Base-by-base conservation (phyloP, 2,888 invertebrate genomes). In the Oligia fasciuncula region DNA sequence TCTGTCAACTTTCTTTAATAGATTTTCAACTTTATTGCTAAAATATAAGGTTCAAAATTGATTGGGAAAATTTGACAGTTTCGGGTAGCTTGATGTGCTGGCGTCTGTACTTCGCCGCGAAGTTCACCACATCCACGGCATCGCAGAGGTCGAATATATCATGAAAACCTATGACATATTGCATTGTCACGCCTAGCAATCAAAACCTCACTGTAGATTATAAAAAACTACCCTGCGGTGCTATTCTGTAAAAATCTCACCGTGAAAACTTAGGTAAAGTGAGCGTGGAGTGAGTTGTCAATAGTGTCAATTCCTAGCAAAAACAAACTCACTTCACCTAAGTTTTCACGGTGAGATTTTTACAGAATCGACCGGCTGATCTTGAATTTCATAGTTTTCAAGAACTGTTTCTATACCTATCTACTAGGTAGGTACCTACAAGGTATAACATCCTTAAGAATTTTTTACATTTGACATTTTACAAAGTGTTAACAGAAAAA, bases 401-500 rank as follows among this genome's bases (percentile, higher is more conserved):
- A 11, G 14, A 63, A 76, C 1, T 63, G 35, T 8, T 29, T 62
- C 14, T 17, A 3, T 17, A 57, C 57, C 54, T 35, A 19, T 17
- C 1, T 40, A 40, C 17, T 35, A 43, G 9, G 3, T 35, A 3
- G 35, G 35, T 35, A 35, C 35, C 2, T 46, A 77, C 29, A 67
- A 74, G 17, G 11, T 19, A 14, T 46, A n/a, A 67, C 17, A 17
- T 81, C 17, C 9, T 54, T n/a, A 5, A 62, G 19, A 81, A 43
- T 35, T 49, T 14, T 49, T 51, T 65, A 40, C 11, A 5, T 62
- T 79, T 70, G 51, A 65, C 66, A 46, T 11, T 69, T 84, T 60
- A 62, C 49, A 40, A 75, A n/a, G 69, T 67, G 83, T 75, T 29
- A 70, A 85, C 46, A 76, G 62, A 71, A 63, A 63, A 65, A 71